These are phyloP conservation scores for Pachycephus smyrnensis DNA, from an alignment of 2,888 invertebrate species.

Conservation along the genomic window DNA sequence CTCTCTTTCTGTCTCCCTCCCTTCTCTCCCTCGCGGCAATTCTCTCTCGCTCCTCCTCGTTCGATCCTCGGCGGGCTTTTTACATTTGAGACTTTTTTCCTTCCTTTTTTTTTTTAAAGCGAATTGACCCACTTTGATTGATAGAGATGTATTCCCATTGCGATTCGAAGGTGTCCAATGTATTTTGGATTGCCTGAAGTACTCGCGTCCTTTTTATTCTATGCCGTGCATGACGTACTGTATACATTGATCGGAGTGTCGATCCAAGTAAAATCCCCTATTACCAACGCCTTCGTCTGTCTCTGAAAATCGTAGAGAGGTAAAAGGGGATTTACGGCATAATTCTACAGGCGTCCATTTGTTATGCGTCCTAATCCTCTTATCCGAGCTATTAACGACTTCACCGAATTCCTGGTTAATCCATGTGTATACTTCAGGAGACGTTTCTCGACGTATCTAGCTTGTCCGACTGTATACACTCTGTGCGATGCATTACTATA, in stretches of 20 bases:
- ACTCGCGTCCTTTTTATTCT: background rate
- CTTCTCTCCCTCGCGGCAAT: background rate
- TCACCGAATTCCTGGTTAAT: background rate
- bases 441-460: background rate
- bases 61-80: background rate
- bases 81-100: background rate
- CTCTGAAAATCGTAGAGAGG: background rate
- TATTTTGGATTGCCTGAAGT: background rate
- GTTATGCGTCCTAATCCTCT: background rate
- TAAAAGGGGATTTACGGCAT: background rate
- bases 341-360: background rate
- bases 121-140: slow-evolving; percentile 48
- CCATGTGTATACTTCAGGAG: background rate
- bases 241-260: slow-evolving; percentile 18
- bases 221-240: slow-evolving; percentile 8
- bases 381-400: background rate
- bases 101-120: background rate
- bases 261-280: background rate
- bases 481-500: background rate
- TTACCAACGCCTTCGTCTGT: background rate
- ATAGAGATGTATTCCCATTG: slow-evolving; percentile 24
- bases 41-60: background rate
- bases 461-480: background rate
- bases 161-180: slow-evolving; percentile 28
- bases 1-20: slow-evolving; percentile 10